These are phyloP conservation scores for Phoxinus phoxinus DNA, from an alignment of 2,113 vertebrate species.

Conservation along the genomic window DNA sequence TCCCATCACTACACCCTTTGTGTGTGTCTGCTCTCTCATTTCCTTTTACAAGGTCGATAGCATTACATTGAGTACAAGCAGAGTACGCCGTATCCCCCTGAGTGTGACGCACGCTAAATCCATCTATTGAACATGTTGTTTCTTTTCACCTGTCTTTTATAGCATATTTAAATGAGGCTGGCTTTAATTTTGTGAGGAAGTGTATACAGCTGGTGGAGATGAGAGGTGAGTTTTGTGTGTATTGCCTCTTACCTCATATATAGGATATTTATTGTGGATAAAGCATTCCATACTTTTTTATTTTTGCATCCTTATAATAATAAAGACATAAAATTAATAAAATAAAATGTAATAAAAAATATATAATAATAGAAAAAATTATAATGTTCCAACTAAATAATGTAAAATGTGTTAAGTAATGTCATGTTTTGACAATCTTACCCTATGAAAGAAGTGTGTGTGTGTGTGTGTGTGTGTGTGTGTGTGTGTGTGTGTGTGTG, in stretches of 20 bases:
- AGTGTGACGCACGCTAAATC: conserved; percentile 51
- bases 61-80: background rate
- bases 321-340: too few species aligned
- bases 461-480: too few species aligned
- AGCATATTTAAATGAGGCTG: conserved; percentile 95
- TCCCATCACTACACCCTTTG: conserved; percentile 46
- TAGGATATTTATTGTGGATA: background rate
- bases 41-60: background rate
- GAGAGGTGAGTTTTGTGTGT: conserved; percentile 76
- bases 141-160: conserved; percentile 53
- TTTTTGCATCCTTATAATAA: background rate
- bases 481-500: too few species aligned
- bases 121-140: conserved; percentile 12
- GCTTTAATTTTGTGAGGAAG: conserved; percentile 95
- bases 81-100: background rate
- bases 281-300: background rate
- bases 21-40: conserved; percentile 10
- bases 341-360: too few species aligned
- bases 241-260: background rate
- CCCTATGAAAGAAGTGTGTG: too few species aligned
- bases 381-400: too few species aligned
- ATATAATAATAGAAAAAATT: background rate
- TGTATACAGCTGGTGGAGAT: conserved; percentile 92
- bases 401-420: too few species aligned
- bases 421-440: too few species aligned